phyloP scores from a whole-genome alignment of 2,888 invertebrate genomes.

The Morpho achilles region DNA sequence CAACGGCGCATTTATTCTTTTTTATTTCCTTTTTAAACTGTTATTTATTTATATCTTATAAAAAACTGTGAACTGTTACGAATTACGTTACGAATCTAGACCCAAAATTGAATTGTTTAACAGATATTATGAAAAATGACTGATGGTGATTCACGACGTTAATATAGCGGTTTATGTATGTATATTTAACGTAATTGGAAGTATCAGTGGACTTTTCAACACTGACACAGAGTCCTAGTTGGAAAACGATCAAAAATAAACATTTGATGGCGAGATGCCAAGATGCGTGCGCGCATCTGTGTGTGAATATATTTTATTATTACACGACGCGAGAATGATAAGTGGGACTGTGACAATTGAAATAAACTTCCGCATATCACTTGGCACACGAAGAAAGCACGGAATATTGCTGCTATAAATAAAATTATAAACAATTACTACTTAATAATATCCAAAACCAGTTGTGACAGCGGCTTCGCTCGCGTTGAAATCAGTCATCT shows the following conservation, averaged over 20 bases:
- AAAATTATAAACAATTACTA: too few species aligned
- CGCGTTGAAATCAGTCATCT: too few species aligned
- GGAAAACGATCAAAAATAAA: constrained; percentile 32
- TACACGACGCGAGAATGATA: constrained; percentile 31
- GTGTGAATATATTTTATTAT: constrained; percentile 35
- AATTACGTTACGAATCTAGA: too few species aligned
- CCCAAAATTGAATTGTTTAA: too few species aligned
- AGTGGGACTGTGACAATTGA: constrained; percentile 31
- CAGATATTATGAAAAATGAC: background rate
- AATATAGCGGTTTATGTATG: too few species aligned
- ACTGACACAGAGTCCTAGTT: constrained; percentile 32
- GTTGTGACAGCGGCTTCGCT: too few species aligned
- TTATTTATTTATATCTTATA: too few species aligned
- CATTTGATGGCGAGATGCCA: constrained; percentile 35
- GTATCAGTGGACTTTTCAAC: constrained; percentile 18
- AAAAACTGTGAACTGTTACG: too few species aligned
- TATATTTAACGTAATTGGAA: constrained; percentile 5
- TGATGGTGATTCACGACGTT: background rate
- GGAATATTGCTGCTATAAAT: background rate
- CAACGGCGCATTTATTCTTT: too few species aligned
- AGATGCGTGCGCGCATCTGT: constrained; percentile 32
- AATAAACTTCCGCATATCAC: constrained; percentile 23
- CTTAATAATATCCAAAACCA: too few species aligned
- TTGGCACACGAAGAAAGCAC: background rate
- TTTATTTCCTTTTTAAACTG: too few species aligned